phyloP scores from a whole-genome alignment of 2,888 invertebrate genomes.

The Crioceris asparagi region DNA sequence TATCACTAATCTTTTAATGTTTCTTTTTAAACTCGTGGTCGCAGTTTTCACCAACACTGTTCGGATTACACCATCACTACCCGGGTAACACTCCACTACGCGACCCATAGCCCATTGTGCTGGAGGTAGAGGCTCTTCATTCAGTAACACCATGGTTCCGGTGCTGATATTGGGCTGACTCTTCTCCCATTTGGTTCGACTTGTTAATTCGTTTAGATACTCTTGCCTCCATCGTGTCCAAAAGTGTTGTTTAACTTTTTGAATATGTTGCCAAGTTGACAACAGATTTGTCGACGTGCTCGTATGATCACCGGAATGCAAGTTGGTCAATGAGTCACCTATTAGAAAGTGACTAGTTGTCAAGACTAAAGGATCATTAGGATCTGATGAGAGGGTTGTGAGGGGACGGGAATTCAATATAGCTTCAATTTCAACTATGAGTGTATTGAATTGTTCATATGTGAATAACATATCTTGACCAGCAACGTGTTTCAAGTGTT shows the following conservation, averaged over 20 bases:
- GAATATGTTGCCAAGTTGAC: slow-evolving; percentile 18
- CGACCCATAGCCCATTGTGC: too few species aligned
- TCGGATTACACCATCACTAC: too few species aligned
- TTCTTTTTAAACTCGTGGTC: too few species aligned
- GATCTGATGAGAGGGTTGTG: slow-evolving; percentile 20
- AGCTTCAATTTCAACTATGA: slow-evolving; percentile 26
- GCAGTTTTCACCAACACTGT: too few species aligned
- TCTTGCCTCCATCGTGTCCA: too few species aligned
- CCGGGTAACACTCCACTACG: too few species aligned
- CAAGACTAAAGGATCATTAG: slow-evolving; percentile 19
- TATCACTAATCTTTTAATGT: too few species aligned
- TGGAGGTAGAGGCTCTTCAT: too few species aligned
- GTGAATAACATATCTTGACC: slow-evolving; percentile 3
- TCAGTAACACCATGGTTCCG: too few species aligned
- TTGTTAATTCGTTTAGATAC: slow-evolving; percentile 21
- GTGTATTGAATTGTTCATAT: slow-evolving; percentile 12
- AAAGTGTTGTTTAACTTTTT: too few species aligned
- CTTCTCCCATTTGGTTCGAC: slow-evolving; percentile 16
- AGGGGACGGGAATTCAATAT: slow-evolving; percentile 28
- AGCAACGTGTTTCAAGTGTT: slow-evolving; percentile 7
- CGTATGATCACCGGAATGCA: slow-evolving; percentile 13
- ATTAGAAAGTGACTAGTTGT: slow-evolving; percentile 27
- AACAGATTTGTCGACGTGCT: slow-evolving; percentile 14
- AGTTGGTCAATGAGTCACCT: slow-evolving; percentile 16
- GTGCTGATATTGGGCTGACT: too few species aligned